phyloP scores from a whole-genome alignment of 2,888 invertebrate species.

The Dolichomitus sp. region DNA sequence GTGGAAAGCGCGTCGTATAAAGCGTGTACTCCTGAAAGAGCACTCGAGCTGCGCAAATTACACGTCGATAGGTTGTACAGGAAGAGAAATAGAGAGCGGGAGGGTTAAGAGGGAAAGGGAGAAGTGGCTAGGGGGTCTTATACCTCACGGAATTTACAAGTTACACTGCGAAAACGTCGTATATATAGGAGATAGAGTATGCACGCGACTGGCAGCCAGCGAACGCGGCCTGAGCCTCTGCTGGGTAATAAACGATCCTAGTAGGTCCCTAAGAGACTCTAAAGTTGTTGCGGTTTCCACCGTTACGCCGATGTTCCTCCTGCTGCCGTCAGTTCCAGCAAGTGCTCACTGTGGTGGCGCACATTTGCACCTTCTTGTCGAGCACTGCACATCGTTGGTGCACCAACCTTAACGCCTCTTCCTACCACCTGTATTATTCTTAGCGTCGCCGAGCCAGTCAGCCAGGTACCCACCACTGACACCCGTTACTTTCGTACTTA shows the following conservation, averaged over 20 bases:
- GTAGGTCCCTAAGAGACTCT: slow-evolving; percentile 65
- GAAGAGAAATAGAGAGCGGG: neutral
- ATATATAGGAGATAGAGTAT: slow-evolving; percentile 6
- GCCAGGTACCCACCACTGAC: neutral
- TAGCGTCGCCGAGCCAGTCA: neutral
- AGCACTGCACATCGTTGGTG: neutral
- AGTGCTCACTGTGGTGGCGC: slow-evolving; percentile 17
- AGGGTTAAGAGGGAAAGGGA: neutral
- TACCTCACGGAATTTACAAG: slow-evolving; percentile 61
- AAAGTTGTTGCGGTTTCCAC: slow-evolving; percentile 63
- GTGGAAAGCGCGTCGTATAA: slow-evolving; percentile 25
- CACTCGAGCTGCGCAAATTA: slow-evolving; percentile 40
- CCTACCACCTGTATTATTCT: neutral
- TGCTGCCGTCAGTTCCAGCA: slow-evolving; percentile 3
- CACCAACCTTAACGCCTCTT: neutral
- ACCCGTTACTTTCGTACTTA: slow-evolving; percentile 1
- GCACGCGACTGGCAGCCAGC: slow-evolving; percentile 20
- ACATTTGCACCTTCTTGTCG: slow-evolving; percentile 45
- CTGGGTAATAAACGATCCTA: slow-evolving; percentile 68
- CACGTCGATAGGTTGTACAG: slow-evolving; percentile 35
- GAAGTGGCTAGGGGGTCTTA: slow-evolving; percentile 20
- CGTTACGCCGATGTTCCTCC: slow-evolving; percentile 60
- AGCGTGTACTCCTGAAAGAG: slow-evolving; percentile 32
- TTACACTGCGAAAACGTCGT: slow-evolving; percentile 36
- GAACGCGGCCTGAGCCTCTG: slow-evolving; percentile 41